Conservation (phyloP, 2,113 vertebrate genomes). For the Cebus imitator region DNA sequence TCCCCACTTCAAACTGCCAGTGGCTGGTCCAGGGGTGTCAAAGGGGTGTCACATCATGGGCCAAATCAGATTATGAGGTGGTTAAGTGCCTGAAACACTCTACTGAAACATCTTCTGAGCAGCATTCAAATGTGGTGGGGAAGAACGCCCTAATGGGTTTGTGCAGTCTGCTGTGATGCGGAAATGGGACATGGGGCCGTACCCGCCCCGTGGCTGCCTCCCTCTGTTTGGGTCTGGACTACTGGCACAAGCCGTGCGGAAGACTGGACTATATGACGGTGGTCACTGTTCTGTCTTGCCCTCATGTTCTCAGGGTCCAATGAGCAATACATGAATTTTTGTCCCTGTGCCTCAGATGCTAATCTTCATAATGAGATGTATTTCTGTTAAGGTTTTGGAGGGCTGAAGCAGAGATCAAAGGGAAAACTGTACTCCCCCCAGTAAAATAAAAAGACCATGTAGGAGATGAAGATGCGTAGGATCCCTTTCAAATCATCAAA, state of each 20-base stretch:
- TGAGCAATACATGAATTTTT: not conserved
- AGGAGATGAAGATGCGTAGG: not conserved
- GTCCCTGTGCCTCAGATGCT: not conserved
- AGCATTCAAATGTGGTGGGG: too few species aligned
- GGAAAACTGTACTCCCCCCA: not conserved
- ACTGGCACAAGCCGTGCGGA: not conserved
- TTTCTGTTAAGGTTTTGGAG: not conserved
- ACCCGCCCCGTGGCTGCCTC: not conserved
- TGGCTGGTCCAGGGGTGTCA: not conserved
- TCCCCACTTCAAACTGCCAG: not conserved
- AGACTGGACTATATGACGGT: not conserved
- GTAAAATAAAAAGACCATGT: not conserved
- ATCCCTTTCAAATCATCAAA: not conserved
- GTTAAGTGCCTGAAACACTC: not conserved
- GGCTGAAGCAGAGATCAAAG: not conserved
- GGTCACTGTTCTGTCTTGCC: not conserved
- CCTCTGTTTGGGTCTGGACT: not conserved
- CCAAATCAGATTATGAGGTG: not conserved
- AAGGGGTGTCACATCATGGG: not conserved
- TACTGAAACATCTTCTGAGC: not conserved
- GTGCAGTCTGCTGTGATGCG: not conserved
- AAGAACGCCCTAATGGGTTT: not conserved
- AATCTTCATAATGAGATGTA: not conserved
- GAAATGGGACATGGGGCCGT: accelerated
- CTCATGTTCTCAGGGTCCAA: not conserved